A percentile compares a stretch with the other conserved stretches of the same genome.
phyloP scores from a whole-genome alignment of 2,113 vertebrate genomes.

The Elachura formosa region DNA sequence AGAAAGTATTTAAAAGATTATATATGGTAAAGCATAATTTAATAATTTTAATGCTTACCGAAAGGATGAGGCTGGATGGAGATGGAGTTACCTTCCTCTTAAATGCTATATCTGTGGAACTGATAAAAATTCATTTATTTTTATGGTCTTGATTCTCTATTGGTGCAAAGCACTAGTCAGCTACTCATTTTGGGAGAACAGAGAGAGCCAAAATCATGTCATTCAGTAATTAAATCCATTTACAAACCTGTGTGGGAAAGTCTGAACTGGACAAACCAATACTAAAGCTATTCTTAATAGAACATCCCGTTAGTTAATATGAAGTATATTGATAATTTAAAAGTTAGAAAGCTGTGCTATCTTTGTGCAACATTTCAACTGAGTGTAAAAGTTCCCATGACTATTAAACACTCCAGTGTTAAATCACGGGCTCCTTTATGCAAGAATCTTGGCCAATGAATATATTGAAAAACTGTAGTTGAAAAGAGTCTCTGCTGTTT shows the following conservation, averaged over 20 bases:
- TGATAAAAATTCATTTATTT: not conserved
- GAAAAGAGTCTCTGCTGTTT: not conserved
- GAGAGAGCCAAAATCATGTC: not conserved
- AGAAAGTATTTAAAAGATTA: not conserved
- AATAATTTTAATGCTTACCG: not conserved
- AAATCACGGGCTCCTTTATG: not conserved
- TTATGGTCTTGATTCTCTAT: not conserved
- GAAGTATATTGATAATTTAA: not conserved
- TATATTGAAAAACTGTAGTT: not conserved
- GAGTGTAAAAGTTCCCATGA: not conserved
- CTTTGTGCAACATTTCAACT: not conserved
- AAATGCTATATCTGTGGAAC: not conserved
- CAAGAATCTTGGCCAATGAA: not conserved
- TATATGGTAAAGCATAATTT: not conserved
- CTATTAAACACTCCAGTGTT: not conserved
- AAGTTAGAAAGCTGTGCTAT: not conserved
- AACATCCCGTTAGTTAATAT: not conserved
- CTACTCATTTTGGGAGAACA: not conserved
- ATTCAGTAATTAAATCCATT: constrained; percentile 8
- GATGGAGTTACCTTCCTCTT: not conserved
- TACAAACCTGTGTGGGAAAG: not conserved
- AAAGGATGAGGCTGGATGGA: not conserved
- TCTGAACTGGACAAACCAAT: not conserved
- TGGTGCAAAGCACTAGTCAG: not conserved
- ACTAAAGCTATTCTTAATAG: not conserved